Conservation (phyloP, 1,140 invertebrate genomes). For the Brachionus asplanchnoidis region DNA sequence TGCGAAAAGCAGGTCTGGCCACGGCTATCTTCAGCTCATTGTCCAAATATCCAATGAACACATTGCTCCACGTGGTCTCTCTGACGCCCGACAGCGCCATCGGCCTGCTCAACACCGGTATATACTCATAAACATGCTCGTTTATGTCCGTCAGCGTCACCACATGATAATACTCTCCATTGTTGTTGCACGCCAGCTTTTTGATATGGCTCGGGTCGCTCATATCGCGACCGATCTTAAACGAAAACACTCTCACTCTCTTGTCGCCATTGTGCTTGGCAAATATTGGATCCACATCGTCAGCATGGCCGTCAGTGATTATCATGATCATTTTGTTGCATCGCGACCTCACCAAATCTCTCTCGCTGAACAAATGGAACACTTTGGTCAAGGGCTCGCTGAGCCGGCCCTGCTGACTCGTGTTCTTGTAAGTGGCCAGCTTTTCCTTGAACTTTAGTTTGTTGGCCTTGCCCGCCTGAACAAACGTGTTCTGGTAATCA, state of each 20-base stretch:
- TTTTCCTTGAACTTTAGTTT: slow-evolving; percentile 28
- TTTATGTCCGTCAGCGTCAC: slow-evolving; percentile 26
- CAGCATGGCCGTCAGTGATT: slow-evolving; percentile 91
- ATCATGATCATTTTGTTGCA: slow-evolving; percentile 94
- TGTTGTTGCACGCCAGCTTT: slow-evolving; percentile 37
- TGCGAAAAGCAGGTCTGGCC: slow-evolving; percentile 9
- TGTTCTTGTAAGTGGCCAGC: slow-evolving; percentile 7
- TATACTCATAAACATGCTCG: slow-evolving; percentile 41
- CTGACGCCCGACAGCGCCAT: neutral
- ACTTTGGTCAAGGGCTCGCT: slow-evolving; percentile 23
- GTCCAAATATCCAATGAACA: slow-evolving; percentile 41
- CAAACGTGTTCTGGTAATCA: neutral
- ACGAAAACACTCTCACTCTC: slow-evolving; percentile 82
- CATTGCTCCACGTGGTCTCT: slow-evolving; percentile 41
- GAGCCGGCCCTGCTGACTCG: slow-evolving; percentile 5
- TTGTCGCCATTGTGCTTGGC: slow-evolving; percentile 61
- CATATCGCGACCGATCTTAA: slow-evolving; percentile 83
- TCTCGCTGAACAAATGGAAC: slow-evolving; percentile 18
- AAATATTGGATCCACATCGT: slow-evolving; percentile 85
- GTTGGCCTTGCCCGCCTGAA: slow-evolving; percentile 31
- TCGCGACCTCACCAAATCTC: neutral
- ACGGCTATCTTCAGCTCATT: slow-evolving; percentile 41
- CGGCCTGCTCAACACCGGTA: slow-evolving; percentile 31
- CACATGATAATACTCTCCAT: slow-evolving; percentile 38
- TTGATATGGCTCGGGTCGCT: slow-evolving; percentile 72